Evolutionary conservation across 2,888 invertebrate genomes (phyloP).

Genomic region (Chironomus tentans): DNA sequence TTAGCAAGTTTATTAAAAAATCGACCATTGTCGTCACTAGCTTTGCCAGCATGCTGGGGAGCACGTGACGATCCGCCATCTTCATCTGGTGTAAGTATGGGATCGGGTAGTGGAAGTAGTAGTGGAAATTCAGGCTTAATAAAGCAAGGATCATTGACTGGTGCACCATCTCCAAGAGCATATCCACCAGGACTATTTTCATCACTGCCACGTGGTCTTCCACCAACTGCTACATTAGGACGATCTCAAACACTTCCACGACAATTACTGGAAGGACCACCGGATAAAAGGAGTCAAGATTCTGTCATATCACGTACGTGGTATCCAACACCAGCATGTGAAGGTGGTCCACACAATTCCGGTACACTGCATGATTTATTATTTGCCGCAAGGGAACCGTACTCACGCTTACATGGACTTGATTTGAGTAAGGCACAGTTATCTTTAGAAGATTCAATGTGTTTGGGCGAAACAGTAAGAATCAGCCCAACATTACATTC

Average conservation of each 20-base stretch:
- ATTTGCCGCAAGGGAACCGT: conserved; percentile 42
- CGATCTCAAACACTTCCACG: conserved; percentile 44
- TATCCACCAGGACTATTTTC: conserved; percentile 42
- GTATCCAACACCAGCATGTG: conserved; percentile 47
- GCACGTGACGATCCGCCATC: conserved; percentile 46
- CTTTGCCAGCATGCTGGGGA: conserved; percentile 46
- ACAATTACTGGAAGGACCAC: conserved; percentile 42
- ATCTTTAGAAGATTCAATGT: conserved; percentile 47
- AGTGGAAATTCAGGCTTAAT: conserved; percentile 39
- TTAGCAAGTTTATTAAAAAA: conserved; percentile 44
- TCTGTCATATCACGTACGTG: conserved; percentile 46
- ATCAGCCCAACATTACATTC: conserved; percentile 46
- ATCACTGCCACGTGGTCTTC: conserved; percentile 44
- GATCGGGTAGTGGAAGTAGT: conserved; percentile 44
- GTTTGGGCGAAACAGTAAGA: conserved; percentile 47
- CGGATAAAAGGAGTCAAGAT: conserved; percentile 46
- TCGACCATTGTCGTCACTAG: conserved; percentile 44
- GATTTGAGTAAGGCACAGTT: conserved; percentile 49
- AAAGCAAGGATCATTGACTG: conserved; percentile 35
- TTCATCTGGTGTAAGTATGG: conserved; percentile 45
- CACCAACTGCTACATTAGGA: conserved; percentile 42
- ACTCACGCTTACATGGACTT: conserved; percentile 45
- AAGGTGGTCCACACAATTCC: conserved; percentile 38
- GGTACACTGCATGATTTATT: conserved; percentile 36
- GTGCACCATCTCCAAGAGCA: conserved; percentile 35